Evolutionary conservation across 1,140 invertebrate species (phyloP).

Genomic region (Venustaconcha ellipsiformis): DNA sequence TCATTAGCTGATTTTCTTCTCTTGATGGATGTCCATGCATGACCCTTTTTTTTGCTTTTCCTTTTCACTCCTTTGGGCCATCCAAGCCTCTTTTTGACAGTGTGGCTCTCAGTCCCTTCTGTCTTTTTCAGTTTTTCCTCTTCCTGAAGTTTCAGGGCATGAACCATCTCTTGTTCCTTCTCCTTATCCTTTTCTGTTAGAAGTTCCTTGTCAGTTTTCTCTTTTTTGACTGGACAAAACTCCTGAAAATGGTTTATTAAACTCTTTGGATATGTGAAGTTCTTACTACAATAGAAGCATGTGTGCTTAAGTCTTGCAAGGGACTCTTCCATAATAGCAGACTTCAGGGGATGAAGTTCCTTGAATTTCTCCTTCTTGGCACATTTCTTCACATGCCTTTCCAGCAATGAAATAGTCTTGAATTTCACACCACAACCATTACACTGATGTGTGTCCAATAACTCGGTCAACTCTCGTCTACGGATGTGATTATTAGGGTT

Average conservation of each 20-base stretch:
- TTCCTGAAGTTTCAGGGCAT: constrained; percentile 37
- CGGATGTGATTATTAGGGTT: constrained; percentile 56
- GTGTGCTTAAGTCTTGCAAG: constrained; percentile 34
- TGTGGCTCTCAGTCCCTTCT: constrained; percentile 6
- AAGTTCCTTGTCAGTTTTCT: constrained; percentile 25
- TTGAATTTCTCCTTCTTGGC: constrained; percentile 53
- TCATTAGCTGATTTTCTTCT: constrained; percentile 24
- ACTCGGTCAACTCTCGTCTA: constrained; percentile 48
- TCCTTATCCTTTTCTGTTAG: constrained; percentile 39
- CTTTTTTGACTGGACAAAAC: constrained; percentile 46
- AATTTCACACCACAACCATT: constrained; percentile 54
- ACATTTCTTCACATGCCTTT: constrained; percentile 56
- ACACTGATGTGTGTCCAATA: constrained; percentile 57
- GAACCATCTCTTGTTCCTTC: constrained; percentile 40
- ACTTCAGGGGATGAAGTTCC: constrained; percentile 37
- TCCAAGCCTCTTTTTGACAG: constrained; percentile 9
- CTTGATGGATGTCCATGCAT: constrained; percentile 42
- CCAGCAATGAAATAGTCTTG: constrained; percentile 54
- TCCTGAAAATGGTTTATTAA: constrained; percentile 49
- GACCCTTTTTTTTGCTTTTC: constrained; percentile 30
- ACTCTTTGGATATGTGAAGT: constrained; percentile 55
- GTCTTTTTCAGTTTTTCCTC: constrained; percentile 34
- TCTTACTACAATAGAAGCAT: constrained; percentile 53
- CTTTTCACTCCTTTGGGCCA: constrained; percentile 19
- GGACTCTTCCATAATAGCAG: constrained; percentile 24